These are phyloP conservation scores for Parnassius mnemosyne DNA, from an alignment of 2,888 invertebrate genomes.

Conservation along the genomic window DNA sequence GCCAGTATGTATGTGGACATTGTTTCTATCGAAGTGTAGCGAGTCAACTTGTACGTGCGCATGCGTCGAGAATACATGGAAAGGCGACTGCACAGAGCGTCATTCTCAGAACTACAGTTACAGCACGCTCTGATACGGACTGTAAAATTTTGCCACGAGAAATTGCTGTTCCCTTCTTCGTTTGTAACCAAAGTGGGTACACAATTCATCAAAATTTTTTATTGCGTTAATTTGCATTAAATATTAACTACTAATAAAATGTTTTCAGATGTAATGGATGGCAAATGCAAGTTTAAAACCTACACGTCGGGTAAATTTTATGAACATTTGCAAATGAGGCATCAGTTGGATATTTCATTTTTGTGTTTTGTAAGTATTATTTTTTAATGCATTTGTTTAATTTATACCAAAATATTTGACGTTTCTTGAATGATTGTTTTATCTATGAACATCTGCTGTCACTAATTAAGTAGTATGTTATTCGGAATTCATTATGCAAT, in stretches of 20 bases:
- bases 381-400: not conserved
- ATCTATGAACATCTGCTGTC: no score
- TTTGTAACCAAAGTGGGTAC: constrained; percentile 53
- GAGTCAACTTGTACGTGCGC: constrained; percentile 81
- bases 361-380: constrained; percentile 56
- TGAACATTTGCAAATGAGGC: constrained; percentile 55
- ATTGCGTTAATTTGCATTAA: not conserved
- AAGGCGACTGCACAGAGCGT: constrained; percentile 31
- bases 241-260: not conserved
- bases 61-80: constrained; percentile 68
- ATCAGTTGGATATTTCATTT: constrained; percentile 39
- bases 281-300: constrained; percentile 53
- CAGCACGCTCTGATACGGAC: constrained; percentile 32
- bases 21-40: constrained; percentile 85
- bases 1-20: constrained; percentile 82
- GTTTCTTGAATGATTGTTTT: no score
- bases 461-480: no score
- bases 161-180: constrained; percentile 56
- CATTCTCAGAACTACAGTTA: constrained; percentile 41
- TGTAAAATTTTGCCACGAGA: constrained; percentile 49
- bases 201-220: constrained; percentile 1
- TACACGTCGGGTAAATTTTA: constrained; percentile 58
- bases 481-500: not conserved
- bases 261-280: constrained; percentile 24
- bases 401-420: no score